These are phyloP conservation scores for Coptotermes formosanus DNA, from an alignment of 1,140 invertebrate species.

Conservation along the genomic window DNA sequence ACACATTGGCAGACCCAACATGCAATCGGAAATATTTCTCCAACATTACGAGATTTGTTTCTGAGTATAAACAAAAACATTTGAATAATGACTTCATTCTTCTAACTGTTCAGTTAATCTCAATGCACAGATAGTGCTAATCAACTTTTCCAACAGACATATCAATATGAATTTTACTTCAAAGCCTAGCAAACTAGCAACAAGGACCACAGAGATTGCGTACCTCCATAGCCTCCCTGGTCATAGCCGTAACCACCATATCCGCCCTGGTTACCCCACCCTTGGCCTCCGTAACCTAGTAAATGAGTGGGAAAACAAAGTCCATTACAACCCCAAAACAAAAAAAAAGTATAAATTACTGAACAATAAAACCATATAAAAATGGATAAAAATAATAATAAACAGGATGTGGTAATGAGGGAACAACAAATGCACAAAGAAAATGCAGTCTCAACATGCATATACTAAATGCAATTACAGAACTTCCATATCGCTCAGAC, in stretches of 20 bases:
- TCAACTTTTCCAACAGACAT: no score
- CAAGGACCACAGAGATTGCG: conserved; percentile 22
- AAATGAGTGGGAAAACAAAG: conserved; percentile 20
- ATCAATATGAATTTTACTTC: background rate
- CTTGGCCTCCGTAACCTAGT: conserved; percentile 41
- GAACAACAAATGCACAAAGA: no score
- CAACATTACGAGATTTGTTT: background rate
- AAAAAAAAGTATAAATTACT: conserved; percentile 39
- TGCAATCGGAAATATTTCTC: background rate
- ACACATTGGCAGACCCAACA: background rate
- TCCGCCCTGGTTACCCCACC: conserved; percentile 60
- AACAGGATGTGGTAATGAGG: no score
- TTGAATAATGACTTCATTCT: no score
- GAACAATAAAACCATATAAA: conserved; percentile 35
- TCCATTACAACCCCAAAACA: conserved; percentile 32
- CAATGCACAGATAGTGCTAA: no score
- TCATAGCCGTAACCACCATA: conserved; percentile 55
- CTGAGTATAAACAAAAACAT: no score
- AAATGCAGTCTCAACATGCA: conserved; percentile 41
- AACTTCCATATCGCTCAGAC: background rate
- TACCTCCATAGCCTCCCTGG: conserved; percentile 36
- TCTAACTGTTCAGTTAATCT: no score
- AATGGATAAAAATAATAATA: no score
- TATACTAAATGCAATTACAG: conserved; percentile 46
- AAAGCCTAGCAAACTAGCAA: conserved; percentile 1